A percentile compares a stretch with the other conserved stretches of the same genome.
Evolutionary conservation across 2,797 vertebrate genomes (phyloP).

Genomic region (Urosaurus nigricauda): DNA sequence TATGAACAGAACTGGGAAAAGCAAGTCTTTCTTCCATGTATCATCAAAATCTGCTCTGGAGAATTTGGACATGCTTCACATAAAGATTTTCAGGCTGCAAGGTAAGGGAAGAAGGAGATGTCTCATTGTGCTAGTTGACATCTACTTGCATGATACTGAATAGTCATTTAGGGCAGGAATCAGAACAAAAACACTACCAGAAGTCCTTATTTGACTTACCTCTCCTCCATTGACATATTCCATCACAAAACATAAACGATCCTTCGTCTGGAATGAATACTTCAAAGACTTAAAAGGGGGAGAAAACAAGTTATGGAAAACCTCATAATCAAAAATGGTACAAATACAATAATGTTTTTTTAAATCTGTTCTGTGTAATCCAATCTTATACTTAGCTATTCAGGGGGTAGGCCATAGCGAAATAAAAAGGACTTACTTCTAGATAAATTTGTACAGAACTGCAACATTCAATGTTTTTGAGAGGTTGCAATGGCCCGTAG

Average conservation of each 20-base stretch:
- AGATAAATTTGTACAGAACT: neutral
- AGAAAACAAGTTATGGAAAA: constrained; percentile 66
- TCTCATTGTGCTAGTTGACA: neutral
- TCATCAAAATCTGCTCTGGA: neutral
- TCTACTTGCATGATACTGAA: neutral
- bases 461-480: neutral
- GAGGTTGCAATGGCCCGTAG: too few relatives aligned
- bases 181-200: constrained; percentile 22
- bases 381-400: neutral
- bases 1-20: neutral
- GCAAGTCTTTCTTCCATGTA: neutral
- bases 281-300: constrained; percentile 94
- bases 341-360: neutral
- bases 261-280: constrained; percentile 99
- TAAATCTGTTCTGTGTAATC: neutral
- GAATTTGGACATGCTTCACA: neutral
- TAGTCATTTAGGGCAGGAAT: neutral
- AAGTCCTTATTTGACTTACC: constrained; percentile 80
- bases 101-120: neutral
- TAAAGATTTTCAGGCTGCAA: neutral
- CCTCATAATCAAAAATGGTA: constrained; percentile 39
- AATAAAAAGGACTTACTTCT: neutral
- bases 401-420: neutral
- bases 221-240: constrained; percentile 98
- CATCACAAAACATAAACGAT: constrained; percentile 98